phyloP scores from a whole-genome alignment of 2,888 invertebrate genomes.

The Heliconius ethilla region DNA sequence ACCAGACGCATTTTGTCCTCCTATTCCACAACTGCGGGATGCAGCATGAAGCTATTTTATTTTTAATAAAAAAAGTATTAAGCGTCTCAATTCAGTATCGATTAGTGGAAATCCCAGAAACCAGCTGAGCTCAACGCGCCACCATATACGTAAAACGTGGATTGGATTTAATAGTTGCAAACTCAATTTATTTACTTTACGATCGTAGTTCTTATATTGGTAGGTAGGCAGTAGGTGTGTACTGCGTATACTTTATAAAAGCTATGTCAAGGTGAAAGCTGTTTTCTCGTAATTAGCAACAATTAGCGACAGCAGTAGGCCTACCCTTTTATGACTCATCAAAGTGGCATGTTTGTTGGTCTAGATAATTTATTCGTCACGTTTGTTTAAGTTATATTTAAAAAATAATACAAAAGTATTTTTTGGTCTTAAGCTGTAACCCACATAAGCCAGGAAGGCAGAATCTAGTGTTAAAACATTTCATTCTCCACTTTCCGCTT shows the following conservation, averaged over 20 bases:
- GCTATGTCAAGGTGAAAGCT: slow-evolving; percentile 20
- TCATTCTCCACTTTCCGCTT: not conserved
- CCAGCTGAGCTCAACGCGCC: not conserved
- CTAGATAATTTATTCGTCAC: not conserved
- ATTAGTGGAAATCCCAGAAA: not conserved
- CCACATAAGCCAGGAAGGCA: not conserved
- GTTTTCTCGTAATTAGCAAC: slow-evolving; percentile 26
- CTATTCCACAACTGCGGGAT: too few relatives aligned
- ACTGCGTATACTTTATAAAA: not conserved
- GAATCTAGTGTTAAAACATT: not conserved
- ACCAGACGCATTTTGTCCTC: too few relatives aligned
- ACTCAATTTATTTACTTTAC: slow-evolving; percentile 15
- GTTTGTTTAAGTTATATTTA: not conserved
- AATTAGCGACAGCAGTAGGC: slow-evolving; percentile 40
- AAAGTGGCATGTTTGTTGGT: slow-evolving; percentile 27
- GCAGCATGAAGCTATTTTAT: too few relatives aligned
- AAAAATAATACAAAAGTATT: not conserved
- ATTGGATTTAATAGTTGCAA: not conserved
- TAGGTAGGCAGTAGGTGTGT: not conserved
- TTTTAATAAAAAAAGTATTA: not conserved
- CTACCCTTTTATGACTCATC: slow-evolving; percentile 37
- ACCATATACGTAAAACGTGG: slow-evolving; percentile 3
- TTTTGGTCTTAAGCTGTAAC: not conserved
- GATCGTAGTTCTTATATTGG: not conserved
- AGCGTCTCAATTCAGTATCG: not conserved